These are phyloP conservation scores for Ploceus nigricollis DNA, from an alignment of 2,113 vertebrate species.

Conservation along the genomic window DNA sequence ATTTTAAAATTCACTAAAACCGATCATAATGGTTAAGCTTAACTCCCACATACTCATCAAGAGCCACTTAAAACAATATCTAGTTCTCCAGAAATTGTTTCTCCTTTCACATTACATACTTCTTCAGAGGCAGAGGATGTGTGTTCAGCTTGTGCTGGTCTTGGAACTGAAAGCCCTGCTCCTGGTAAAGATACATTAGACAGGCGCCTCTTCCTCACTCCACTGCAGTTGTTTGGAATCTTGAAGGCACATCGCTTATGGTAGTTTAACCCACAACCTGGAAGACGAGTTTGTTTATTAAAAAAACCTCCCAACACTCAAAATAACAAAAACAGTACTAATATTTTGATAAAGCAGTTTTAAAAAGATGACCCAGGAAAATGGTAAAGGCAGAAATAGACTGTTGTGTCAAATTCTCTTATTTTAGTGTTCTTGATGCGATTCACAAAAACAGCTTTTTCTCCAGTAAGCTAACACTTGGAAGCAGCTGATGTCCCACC, in stretches of 20 bases:
- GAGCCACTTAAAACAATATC: neutral
- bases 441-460: neutral
- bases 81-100: neutral
- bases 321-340: neutral
- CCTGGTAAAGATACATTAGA: conserved; percentile 93
- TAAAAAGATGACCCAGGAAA: neutral
- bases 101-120: conserved; percentile 71
- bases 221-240: conserved; percentile 97
- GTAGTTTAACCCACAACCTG: conserved; percentile 97
- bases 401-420: neutral
- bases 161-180: conserved; percentile 86
- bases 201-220: conserved; percentile 89
- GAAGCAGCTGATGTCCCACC: neutral
- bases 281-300: neutral
- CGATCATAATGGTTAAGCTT: neutral
- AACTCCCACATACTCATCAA: neutral
- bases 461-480: neutral
- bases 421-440: neutral
- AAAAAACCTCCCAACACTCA: neutral
- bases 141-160: conserved; percentile 81
- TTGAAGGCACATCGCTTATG: conserved; percentile 98
- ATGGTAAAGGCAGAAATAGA: neutral
- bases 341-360: neutral
- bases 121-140: conserved; percentile 82
- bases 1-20: neutral